These are phyloP conservation scores for Galemys pyrenaicus DNA, from an alignment of 2,113 vertebrate species.

Conservation along the genomic window DNA sequence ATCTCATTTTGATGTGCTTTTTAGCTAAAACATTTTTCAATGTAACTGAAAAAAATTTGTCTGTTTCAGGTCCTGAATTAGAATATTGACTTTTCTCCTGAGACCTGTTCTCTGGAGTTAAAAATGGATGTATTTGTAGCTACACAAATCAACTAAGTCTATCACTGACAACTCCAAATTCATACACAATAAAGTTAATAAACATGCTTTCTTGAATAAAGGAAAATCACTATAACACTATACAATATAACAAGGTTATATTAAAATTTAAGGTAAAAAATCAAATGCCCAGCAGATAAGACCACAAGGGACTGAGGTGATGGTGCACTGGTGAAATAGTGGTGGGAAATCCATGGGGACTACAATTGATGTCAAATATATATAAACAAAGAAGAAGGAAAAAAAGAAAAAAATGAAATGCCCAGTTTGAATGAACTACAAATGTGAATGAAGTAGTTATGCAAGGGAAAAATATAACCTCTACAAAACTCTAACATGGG, in stretches of 20 bases:
- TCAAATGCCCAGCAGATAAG: no score
- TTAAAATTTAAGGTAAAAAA: not conserved
- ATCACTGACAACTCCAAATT: not conserved
- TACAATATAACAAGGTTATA: not conserved
- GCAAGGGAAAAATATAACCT: not conserved
- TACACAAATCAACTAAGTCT: not conserved
- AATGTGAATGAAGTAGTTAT: no score
- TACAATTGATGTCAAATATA: no score
- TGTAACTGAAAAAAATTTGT: not conserved
- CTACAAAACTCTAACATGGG: not conserved
- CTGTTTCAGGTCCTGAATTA: not conserved
- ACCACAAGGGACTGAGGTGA: no score
- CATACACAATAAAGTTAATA: not conserved
- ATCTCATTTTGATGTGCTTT: rapidly evolving
- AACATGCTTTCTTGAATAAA: not conserved
- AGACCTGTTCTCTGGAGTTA: not conserved
- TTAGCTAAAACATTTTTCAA: not conserved
- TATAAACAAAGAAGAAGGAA: no score
- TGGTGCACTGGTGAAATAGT: no score
- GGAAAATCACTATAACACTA: not conserved
- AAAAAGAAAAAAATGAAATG: no score
- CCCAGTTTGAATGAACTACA: not conserved
- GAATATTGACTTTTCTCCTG: not conserved
- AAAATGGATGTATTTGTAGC: not conserved
- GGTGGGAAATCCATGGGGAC: no score